Percentiles rank a stretch among this genome's conserved stretches.
phyloP scores from a whole-genome alignment of 2,113 vertebrate species.

The Leucosticte australis region DNA sequence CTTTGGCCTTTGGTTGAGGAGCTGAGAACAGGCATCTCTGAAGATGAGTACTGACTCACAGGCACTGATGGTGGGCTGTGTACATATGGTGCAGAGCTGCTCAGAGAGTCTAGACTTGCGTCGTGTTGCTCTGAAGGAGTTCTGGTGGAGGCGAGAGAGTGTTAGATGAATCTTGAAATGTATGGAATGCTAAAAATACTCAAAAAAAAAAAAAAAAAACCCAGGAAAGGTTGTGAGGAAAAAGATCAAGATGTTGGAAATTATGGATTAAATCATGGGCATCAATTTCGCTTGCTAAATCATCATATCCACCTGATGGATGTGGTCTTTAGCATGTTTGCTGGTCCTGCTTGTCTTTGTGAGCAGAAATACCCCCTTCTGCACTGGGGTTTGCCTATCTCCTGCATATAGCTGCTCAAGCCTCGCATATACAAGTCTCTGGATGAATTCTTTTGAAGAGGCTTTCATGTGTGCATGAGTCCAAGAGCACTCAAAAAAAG shows the following conservation, averaged over 20 bases:
- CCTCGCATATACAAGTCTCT: background rate
- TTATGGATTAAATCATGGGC: background rate
- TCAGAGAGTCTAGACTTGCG: rapidly evolving
- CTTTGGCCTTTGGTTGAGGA: background rate
- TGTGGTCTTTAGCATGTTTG: background rate
- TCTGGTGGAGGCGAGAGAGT: background rate
- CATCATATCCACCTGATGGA: background rate
- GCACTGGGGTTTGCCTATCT: background rate
- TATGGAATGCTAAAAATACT: background rate
- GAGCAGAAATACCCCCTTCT: background rate
- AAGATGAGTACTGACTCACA: background rate
- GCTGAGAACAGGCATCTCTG: background rate
- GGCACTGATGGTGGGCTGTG: background rate
- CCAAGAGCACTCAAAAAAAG: background rate
- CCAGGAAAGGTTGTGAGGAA: background rate
- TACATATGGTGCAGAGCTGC: background rate
- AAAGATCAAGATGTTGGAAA: background rate
- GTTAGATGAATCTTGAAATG: background rate
- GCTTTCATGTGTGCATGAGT: background rate
- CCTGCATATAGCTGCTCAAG: background rate
- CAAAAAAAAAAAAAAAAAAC: background rate
- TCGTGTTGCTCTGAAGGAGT: background rate
- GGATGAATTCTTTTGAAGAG: background rate
- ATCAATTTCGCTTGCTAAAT: background rate
- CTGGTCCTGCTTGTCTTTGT: background rate